Percentiles rank a stretch among this genome's conserved stretches.
Evolutionary conservation across 1,140 invertebrate genomes (phyloP).

Genomic region (Apis florea): DNA sequence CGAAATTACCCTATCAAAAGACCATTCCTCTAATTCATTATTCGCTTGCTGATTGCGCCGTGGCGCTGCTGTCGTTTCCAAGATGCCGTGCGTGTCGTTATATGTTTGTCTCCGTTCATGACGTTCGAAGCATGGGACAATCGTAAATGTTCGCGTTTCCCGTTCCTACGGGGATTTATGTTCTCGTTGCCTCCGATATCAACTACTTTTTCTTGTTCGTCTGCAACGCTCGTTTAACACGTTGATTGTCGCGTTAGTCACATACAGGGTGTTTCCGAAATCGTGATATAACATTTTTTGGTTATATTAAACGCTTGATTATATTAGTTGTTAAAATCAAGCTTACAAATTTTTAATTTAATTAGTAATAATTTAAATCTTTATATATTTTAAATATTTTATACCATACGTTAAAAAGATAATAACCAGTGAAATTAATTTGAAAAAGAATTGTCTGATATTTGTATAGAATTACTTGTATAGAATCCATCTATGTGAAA

Average conservation of each 20-base stretch:
- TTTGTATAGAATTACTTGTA: not conserved
- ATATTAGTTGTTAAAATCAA: no score
- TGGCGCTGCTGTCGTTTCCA: constrained; percentile 17
- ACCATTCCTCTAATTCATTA: constrained; percentile 62
- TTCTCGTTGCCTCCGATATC: not conserved
- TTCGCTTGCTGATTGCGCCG: constrained; percentile 29
- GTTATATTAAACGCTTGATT: no score
- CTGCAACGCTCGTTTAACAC: not conserved
- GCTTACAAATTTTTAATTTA: no score
- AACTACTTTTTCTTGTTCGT: not conserved
- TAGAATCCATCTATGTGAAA: not conserved
- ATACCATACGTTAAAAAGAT: not conserved
- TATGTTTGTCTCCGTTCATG: constrained; percentile 14
- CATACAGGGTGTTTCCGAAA: no score
- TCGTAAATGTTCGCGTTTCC: constrained; percentile 37
- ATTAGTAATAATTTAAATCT: no score
- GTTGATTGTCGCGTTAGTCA: not conserved
- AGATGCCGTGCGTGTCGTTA: constrained; percentile 33
- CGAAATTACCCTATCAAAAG: constrained; percentile 74
- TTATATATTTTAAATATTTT: not conserved
- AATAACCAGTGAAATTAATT: not conserved
- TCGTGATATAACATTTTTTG: no score
- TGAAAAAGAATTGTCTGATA: no score
- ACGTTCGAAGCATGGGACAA: constrained; percentile 23
- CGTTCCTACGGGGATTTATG: not conserved